Evolutionary conservation across 2,797 vertebrate species (phyloP).

Genomic region (Limosa lapponica): DNA sequence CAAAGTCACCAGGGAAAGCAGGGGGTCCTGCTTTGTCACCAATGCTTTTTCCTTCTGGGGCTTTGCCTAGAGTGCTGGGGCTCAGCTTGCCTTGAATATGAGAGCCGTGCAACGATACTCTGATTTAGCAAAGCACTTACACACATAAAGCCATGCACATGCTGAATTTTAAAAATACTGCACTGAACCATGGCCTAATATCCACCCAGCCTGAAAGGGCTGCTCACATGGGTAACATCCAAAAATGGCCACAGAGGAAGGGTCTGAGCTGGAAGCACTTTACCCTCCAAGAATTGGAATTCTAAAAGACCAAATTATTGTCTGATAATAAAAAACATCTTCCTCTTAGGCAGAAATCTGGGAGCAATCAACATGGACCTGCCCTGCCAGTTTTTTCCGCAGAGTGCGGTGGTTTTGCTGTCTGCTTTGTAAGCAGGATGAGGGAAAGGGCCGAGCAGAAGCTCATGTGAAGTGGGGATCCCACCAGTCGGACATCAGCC

Average conservation of each 20-base stretch:
- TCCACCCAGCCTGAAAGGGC: not conserved
- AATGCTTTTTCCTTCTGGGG: not conserved
- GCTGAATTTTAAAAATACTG: not conserved
- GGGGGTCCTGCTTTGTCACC: not conserved
- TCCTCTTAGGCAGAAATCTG: not conserved
- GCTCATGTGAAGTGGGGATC: rapidly evolving
- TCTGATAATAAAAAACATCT: not conserved
- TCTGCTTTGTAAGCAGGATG: not conserved
- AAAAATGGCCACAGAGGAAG: not conserved
- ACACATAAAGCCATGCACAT: not conserved
- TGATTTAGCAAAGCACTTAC: not conserved
- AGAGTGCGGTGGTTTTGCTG: not conserved
- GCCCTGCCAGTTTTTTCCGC: not conserved
- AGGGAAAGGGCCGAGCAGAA: not conserved
- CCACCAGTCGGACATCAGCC: rapidly evolving
- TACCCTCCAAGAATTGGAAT: not conserved
- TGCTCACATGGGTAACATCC: not conserved
- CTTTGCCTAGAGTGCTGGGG: not conserved
- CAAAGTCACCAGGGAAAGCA: not conserved
- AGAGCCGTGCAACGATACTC: not conserved
- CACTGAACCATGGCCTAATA: not conserved
- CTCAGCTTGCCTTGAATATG: not conserved
- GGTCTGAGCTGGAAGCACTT: not conserved
- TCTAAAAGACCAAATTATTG: not conserved
- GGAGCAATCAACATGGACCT: not conserved